A percentile compares a stretch with the other conserved stretches of the same genome.
phyloP scores from a whole-genome alignment of 2,888 invertebrate genomes.

The Halictus quadricinctus region DNA sequence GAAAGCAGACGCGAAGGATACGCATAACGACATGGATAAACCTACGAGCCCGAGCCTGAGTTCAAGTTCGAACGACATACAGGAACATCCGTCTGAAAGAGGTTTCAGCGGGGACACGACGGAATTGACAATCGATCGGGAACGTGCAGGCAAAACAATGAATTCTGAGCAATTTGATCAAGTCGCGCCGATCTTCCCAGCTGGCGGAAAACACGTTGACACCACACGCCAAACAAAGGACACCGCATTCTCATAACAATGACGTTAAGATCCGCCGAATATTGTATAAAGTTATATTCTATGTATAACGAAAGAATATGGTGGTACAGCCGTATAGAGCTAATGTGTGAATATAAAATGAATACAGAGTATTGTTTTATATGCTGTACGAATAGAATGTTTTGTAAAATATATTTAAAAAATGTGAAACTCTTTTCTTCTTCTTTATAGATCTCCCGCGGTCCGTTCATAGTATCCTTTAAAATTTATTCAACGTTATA shows the following conservation, averaged over 20 bases:
- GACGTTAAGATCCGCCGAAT: slow-evolving; percentile 77
- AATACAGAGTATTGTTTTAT: slow-evolving; percentile 83
- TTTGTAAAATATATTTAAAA: slow-evolving; percentile 83
- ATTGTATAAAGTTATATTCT: slow-evolving; percentile 75
- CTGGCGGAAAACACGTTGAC: slow-evolving; percentile 55
- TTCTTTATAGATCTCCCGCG: not conserved
- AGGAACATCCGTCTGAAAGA: slow-evolving; percentile 66
- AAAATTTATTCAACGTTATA: not conserved
- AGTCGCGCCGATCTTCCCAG: slow-evolving; percentile 41
- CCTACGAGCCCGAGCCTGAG: slow-evolving; percentile 40
- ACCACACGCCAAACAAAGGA: slow-evolving; percentile 69
- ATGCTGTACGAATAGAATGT: slow-evolving; percentile 82
- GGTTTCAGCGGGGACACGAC: slow-evolving; percentile 75
- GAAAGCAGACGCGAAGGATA: slow-evolving; percentile 17
- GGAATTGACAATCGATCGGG: slow-evolving; percentile 75
- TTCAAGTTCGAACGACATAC: slow-evolving; percentile 58
- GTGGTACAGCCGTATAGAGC: slow-evolving; percentile 80
- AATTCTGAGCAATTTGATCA: slow-evolving; percentile 73
- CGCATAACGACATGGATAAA: slow-evolving; percentile 13
- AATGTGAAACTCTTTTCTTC: slow-evolving; percentile 62
- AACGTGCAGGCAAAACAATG: slow-evolving; percentile 69
- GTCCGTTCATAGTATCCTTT: not conserved
- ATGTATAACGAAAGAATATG: slow-evolving; percentile 70
- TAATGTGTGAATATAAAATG: slow-evolving; percentile 82
- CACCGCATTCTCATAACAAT: slow-evolving; percentile 74